Conservation (phyloP, 2,888 invertebrate species). For the Metalampra italica region DNA sequence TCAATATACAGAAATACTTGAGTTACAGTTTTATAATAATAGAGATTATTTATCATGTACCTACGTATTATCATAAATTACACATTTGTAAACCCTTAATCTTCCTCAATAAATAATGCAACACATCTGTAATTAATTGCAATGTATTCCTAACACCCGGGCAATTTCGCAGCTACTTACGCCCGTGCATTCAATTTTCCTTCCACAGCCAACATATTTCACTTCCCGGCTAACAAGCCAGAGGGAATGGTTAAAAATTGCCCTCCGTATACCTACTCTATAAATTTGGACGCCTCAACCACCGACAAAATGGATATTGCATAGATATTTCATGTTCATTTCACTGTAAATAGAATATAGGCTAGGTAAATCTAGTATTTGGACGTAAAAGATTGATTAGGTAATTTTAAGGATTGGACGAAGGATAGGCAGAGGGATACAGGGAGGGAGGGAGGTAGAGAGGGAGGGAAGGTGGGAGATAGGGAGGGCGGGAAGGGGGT, state of each 20-base stretch:
- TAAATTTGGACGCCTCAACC: slow-evolving; percentile 41
- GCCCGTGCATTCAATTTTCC: slow-evolving; percentile 15
- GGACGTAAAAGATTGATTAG: not conserved
- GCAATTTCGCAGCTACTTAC: slow-evolving; percentile 3
- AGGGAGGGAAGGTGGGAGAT: no score
- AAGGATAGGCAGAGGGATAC: no score
- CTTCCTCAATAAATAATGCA: not conserved
- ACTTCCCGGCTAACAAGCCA: slow-evolving; percentile 39
- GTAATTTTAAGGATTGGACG: not conserved
- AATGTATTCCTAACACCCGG: not conserved
- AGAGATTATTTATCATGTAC: no score
- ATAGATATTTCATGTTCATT: slow-evolving; percentile 15
- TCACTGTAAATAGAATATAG: not conserved
- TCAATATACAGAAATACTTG: no score
- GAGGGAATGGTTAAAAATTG: slow-evolving; percentile 64
- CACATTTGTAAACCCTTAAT: no score
- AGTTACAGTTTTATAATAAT: no score
- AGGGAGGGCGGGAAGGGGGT: no score
- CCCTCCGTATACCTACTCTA: slow-evolving; percentile 43
- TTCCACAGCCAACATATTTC: slow-evolving; percentile 27
- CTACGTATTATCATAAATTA: no score
- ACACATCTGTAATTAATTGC: not conserved
- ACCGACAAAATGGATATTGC: slow-evolving; percentile 14
- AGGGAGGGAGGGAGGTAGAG: no score
- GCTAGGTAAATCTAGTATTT: not conserved